phyloP scores from a whole-genome alignment of 2,888 invertebrate genomes.

The Belgica antarctica region DNA sequence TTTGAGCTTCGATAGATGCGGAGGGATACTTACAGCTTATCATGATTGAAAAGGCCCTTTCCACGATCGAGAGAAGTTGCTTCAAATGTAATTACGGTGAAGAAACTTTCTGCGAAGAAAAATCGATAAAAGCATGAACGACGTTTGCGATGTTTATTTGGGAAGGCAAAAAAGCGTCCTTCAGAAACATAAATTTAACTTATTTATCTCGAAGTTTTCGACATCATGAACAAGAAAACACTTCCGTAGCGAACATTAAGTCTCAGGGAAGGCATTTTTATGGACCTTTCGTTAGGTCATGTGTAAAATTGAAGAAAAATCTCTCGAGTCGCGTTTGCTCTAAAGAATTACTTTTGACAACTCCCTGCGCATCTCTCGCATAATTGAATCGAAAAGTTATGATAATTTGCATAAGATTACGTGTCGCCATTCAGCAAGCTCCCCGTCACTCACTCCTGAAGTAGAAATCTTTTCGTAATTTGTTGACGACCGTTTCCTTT shows the following conservation, averaged over 20 bases:
- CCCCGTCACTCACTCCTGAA: too few relatives aligned
- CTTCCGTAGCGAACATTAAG: too few relatives aligned
- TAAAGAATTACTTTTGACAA: too few relatives aligned
- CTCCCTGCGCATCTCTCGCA: background rate
- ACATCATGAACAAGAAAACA: too few relatives aligned
- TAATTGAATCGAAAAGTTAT: slow-evolving; percentile 29
- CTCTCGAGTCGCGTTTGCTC: background rate
- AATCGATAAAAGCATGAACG: background rate
- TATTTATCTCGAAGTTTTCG: too few relatives aligned
- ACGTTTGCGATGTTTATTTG: background rate
- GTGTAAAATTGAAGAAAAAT: slow-evolving; percentile 22
- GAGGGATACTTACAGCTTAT: background rate
- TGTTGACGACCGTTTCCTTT: background rate
- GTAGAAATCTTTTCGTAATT: too few relatives aligned
- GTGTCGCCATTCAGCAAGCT: background rate
- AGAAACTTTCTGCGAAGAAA: too few relatives aligned
- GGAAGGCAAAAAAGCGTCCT: background rate
- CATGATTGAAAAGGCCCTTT: background rate
- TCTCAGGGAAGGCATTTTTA: background rate
- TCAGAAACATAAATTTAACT: background rate
- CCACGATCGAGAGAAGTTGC: background rate
- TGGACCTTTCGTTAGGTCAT: slow-evolving; percentile 6
- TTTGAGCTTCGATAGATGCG: background rate
- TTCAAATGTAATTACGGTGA: slow-evolving; percentile 5
- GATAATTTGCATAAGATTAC: slow-evolving; percentile 18